Percentiles rank a stretch among this genome's conserved stretches.
phyloP scores from a whole-genome alignment of 1,140 invertebrate species.

The Adelges cooleyi region DNA sequence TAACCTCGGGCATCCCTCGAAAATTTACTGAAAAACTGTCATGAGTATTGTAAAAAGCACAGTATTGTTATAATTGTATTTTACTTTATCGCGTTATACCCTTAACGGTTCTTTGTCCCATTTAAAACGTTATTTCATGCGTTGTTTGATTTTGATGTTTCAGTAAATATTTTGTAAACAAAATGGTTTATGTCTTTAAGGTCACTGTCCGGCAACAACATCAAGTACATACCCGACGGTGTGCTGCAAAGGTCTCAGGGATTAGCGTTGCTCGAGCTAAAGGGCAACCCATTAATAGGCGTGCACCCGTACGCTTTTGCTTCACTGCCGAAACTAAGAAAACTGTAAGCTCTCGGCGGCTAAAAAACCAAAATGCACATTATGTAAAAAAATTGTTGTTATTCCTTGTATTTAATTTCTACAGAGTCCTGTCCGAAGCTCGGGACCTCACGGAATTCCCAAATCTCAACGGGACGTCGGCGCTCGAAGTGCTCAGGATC shows the following conservation, averaged over 20 bases:
- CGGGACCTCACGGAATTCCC: slow-evolving; percentile 66
- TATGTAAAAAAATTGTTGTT: background rate
- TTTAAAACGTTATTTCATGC: no score
- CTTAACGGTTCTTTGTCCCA: no score
- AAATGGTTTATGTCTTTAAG: slow-evolving; percentile 42
- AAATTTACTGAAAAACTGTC: no score
- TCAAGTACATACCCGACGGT: slow-evolving; percentile 49
- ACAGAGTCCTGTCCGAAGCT: slow-evolving; percentile 77
- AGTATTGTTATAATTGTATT: no score
- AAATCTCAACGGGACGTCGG: slow-evolving; percentile 59
- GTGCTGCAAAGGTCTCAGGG: slow-evolving; percentile 47
- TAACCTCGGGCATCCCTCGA: no score
- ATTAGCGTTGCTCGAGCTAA: slow-evolving; percentile 52
- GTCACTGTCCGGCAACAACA: slow-evolving; percentile 56
- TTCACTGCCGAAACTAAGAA: slow-evolving; percentile 51
- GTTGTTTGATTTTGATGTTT: no score
- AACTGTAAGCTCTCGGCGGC: slow-evolving; percentile 50
- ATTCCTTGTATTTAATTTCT: slow-evolving; percentile 20
- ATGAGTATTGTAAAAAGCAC: no score
- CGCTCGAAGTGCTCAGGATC: slow-evolving; percentile 64
- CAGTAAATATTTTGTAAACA: no score
- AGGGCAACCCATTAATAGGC: slow-evolving; percentile 55
- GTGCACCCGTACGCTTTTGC: slow-evolving; percentile 53
- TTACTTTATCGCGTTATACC: no score
- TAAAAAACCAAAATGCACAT: background rate